Percentiles rank a stretch among this genome's conserved stretches.
Evolutionary conservation across 2,113 vertebrate species (phyloP).

Genomic region (Rhinopomastus cyanomelas): DNA sequence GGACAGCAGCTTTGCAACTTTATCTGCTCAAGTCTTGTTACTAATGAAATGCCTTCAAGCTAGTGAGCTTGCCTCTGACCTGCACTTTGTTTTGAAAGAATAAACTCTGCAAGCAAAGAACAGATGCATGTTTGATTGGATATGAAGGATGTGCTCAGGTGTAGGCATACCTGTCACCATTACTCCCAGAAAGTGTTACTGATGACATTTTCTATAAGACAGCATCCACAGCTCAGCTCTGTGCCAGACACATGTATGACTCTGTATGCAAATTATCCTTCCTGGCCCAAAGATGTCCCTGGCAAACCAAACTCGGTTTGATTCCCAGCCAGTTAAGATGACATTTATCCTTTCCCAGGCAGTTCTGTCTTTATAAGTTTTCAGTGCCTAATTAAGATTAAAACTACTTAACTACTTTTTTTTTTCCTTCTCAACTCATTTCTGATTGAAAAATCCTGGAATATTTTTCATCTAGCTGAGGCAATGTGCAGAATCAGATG

Average conservation of each 20-base stretch:
- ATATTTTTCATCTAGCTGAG: background rate
- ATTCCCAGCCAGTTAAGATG: background rate
- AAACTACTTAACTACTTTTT: background rate
- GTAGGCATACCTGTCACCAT: background rate
- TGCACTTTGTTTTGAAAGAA: conserved; percentile 5
- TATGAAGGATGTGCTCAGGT: background rate
- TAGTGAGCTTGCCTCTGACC: background rate
- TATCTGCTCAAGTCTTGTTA: background rate
- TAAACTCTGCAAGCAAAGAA: background rate
- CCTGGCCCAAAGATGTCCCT: background rate
- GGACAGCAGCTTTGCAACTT: no score
- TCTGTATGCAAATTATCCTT: background rate
- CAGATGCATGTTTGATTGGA: background rate
- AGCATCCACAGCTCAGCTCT: background rate
- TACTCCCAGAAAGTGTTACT: background rate
- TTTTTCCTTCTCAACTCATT: background rate
- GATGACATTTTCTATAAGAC: background rate
- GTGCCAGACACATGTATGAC: background rate
- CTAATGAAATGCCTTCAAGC: background rate
- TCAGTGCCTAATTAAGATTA: background rate
- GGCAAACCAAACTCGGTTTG: background rate
- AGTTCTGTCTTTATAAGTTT: background rate
- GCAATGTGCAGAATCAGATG: background rate
- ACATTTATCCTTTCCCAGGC: background rate
- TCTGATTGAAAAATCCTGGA: background rate